These are phyloP conservation scores for Pecten maximus DNA, from an alignment of 2,888 invertebrate species.

Conservation along the genomic window DNA sequence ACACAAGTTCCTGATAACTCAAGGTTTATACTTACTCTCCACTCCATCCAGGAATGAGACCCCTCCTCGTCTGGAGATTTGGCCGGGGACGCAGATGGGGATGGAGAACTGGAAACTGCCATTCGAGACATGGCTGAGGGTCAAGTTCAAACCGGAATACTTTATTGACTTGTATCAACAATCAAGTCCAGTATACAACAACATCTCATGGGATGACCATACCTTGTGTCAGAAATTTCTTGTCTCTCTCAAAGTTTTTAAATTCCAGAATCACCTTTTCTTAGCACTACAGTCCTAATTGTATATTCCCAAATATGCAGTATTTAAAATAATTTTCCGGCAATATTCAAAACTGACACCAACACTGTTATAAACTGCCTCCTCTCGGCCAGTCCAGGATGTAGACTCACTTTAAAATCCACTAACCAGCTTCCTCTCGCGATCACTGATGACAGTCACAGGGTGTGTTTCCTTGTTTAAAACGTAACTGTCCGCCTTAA, in stretches of 20 bases:
- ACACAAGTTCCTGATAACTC: too few species aligned
- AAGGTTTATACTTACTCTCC: constrained; percentile 64
- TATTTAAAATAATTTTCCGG: background rate
- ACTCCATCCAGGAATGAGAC: constrained; percentile 64
- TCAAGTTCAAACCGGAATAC: background rate
- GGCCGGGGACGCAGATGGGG: constrained; percentile 57
- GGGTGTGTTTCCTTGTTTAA: background rate
- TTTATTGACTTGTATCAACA: too few species aligned
- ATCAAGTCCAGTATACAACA: background rate
- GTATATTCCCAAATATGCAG: too few species aligned
- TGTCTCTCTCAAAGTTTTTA: background rate
- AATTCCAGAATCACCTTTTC: too few species aligned
- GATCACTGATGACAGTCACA: background rate
- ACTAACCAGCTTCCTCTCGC: background rate
- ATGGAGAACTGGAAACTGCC: background rate
- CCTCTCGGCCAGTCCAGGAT: background rate
- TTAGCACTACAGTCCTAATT: too few species aligned
- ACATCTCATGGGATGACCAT: background rate
- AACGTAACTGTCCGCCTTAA: background rate
- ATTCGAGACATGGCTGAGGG: background rate
- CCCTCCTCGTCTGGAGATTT: constrained; percentile 66
- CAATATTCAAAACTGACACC: background rate
- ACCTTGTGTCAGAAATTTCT: background rate
- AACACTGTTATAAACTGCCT: background rate
- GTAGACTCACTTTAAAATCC: background rate